A percentile compares a stretch with the other conserved stretches of the same genome.
Evolutionary conservation across 2,797 vertebrate species (phyloP).

Genomic region (Siniperca undulata): DNA sequence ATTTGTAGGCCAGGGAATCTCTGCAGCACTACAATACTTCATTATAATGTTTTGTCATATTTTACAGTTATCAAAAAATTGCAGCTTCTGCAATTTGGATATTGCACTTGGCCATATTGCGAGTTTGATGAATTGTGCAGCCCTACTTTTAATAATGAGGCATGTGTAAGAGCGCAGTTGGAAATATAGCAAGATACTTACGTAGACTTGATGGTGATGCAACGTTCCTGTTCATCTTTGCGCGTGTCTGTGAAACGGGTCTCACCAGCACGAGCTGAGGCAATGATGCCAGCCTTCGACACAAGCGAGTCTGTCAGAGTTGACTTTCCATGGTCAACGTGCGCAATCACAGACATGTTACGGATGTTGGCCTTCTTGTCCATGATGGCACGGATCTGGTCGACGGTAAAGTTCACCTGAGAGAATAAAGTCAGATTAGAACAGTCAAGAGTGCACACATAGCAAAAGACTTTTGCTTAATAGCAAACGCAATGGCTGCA

Average conservation of each 20-base stretch:
- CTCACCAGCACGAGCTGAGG: conserved; percentile 92
- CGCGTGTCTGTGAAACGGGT: conserved; percentile 96
- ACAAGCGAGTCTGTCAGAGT: conserved; percentile 95
- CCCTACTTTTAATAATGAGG: too few species aligned
- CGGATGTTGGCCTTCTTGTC: conserved; percentile 98
- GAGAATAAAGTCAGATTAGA: not conserved
- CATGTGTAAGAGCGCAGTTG: not conserved
- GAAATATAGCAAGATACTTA: conserved; percentile 73
- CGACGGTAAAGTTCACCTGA: conserved; percentile 97
- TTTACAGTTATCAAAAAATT: too few species aligned
- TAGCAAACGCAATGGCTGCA: rapidly evolving
- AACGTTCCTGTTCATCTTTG: conserved; percentile 97
- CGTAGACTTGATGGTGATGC: conserved; percentile 99
- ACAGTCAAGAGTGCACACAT: rapidly evolving
- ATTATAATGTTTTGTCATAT: too few species aligned
- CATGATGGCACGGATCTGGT: conserved; percentile 97
- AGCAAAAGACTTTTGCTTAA: not conserved
- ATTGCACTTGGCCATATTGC: too few species aligned
- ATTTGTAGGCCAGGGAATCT: too few species aligned
- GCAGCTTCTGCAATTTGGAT: too few species aligned
- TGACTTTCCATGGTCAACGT: conserved; percentile 96
- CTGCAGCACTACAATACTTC: too few species aligned
- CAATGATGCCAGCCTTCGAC: conserved; percentile 96
- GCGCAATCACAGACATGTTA: conserved; percentile 98
- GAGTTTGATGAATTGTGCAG: too few species aligned